Percentiles rank a stretch among this genome's conserved stretches.
Evolutionary conservation across 2,888 invertebrate species (phyloP).

Genomic region (Cynaeus angustus): DNA sequence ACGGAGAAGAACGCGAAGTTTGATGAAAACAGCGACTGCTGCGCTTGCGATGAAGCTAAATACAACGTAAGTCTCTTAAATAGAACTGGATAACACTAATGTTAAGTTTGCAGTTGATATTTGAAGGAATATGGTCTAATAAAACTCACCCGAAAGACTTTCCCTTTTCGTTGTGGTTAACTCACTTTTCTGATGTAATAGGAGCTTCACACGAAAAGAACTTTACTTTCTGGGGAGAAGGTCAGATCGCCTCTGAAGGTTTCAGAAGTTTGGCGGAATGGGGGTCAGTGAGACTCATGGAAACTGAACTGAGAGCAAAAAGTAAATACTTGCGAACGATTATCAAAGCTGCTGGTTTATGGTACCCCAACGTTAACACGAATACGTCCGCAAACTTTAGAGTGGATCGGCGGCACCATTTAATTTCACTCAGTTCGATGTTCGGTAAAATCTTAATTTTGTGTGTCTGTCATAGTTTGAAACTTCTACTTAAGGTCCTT

Average conservation of each 20-base stretch:
- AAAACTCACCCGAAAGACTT: slow-evolving; percentile 97
- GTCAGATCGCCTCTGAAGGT: slow-evolving; percentile 89
- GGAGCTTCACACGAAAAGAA: slow-evolving; percentile 94
- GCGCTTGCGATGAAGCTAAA: slow-evolving; percentile 97
- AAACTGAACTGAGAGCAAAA: slow-evolving; percentile 90
- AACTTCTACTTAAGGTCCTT: slow-evolving; percentile 80
- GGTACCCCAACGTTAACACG: slow-evolving; percentile 91
- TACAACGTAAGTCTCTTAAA: slow-evolving; percentile 80
- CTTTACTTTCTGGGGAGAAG: slow-evolving; percentile 94
- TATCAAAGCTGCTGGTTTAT: slow-evolving; percentile 91
- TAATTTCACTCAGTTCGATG: slow-evolving; percentile 91
- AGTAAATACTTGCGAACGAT: slow-evolving; percentile 86
- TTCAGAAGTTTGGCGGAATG: slow-evolving; percentile 89
- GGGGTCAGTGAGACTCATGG: slow-evolving; percentile 91
- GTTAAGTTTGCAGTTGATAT: slow-evolving; percentile 77
- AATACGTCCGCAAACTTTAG: slow-evolving; percentile 88
- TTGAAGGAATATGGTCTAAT: slow-evolving; percentile 96
- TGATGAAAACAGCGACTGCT: slow-evolving; percentile 80
- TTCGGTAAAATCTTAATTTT: slow-evolving; percentile 75
- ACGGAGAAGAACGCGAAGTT: slow-evolving; percentile 77
- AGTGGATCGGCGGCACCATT: slow-evolving; percentile 88
- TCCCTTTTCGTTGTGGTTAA: slow-evolving; percentile 91
- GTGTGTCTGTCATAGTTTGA: slow-evolving; percentile 10
- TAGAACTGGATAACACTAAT: neutral
- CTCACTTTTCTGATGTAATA: slow-evolving; percentile 97